These are phyloP conservation scores for Antennarius maculatus DNA, from an alignment of 2,797 vertebrate species.

Conservation along the genomic window DNA sequence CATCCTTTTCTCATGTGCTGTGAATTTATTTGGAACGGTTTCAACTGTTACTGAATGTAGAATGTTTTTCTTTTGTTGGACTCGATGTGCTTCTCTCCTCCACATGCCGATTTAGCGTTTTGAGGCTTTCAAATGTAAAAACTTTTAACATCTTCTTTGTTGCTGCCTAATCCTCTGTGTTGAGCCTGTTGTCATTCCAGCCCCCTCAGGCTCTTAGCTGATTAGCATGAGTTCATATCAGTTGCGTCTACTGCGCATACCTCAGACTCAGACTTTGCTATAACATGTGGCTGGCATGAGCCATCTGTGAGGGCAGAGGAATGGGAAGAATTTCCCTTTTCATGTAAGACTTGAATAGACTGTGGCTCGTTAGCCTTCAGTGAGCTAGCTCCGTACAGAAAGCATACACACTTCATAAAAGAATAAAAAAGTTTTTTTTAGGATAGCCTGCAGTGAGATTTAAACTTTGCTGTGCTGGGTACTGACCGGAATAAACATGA, in stretches of 20 bases:
- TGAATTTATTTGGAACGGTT: constrained; percentile 6
- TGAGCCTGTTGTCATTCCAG: background rate
- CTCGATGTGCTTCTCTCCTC: background rate
- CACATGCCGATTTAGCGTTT: background rate
- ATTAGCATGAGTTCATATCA: constrained; percentile 43
- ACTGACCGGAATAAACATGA: constrained; percentile 14
- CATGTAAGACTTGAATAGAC: constrained; percentile 50
- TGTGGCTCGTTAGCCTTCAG: constrained; percentile 19
- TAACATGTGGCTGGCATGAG: constrained; percentile 62
- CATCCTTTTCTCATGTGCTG: constrained; percentile 36
- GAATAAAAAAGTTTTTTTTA: background rate
- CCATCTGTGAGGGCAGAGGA: constrained; percentile 59
- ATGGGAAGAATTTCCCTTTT: constrained; percentile 75
- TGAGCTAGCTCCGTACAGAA: constrained; percentile 32
- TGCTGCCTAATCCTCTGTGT: constrained; percentile 5
- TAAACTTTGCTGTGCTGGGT: constrained; percentile 15
- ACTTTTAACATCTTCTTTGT: background rate
- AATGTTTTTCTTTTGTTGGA: background rate
- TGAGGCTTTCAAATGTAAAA: background rate
- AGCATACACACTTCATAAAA: constrained; percentile 7
- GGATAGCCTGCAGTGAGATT: constrained; percentile 4
- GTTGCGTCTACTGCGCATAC: constrained; percentile 28
- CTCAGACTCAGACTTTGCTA: constrained; percentile 28
- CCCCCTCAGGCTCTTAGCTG: constrained; percentile 1
- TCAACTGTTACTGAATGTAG: background rate